Evolutionary conservation across 2,888 invertebrate species (phyloP).

Genomic region (Eurois occulta): DNA sequence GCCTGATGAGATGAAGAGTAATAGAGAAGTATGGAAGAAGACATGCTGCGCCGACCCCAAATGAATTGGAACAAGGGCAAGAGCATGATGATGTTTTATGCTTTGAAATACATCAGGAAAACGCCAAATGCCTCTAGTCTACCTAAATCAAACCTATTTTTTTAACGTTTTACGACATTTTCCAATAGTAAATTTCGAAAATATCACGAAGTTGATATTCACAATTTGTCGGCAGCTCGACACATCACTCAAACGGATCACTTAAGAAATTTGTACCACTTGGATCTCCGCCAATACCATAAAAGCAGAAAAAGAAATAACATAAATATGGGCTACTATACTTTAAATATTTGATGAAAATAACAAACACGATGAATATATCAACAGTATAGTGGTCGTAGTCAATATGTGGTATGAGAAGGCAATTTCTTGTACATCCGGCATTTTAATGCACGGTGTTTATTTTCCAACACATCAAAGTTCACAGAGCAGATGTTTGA

Average conservation of each 20-base stretch:
- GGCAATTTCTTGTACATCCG: not conserved
- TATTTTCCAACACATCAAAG: not conserved
- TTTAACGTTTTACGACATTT: not conserved
- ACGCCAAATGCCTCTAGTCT: no score
- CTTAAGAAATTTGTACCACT: constrained; percentile 41
- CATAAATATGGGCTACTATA: not conserved
- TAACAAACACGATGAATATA: constrained; percentile 14
- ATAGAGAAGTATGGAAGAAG: no score
- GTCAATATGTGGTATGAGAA: not conserved
- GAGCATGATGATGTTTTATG: not conserved
- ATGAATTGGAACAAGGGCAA: no score
- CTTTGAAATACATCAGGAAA: not conserved
- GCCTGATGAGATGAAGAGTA: no score
- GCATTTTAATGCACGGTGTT: constrained; percentile 1
- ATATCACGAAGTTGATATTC: not conserved
- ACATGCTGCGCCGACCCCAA: no score
- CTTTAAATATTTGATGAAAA: constrained; percentile 32
- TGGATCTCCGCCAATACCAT: constrained; percentile 46
- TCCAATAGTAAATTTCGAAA: not conserved
- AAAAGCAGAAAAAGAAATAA: constrained; percentile 26
- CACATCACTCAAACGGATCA: constrained; percentile 32
- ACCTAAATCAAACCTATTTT: not conserved
- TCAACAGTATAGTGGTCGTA: not conserved
- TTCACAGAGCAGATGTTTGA: not conserved
- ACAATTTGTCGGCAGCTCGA: constrained; percentile 15